Evolutionary conservation across 2,113 vertebrate species (phyloP).

Genomic region (Calypte anna): DNA sequence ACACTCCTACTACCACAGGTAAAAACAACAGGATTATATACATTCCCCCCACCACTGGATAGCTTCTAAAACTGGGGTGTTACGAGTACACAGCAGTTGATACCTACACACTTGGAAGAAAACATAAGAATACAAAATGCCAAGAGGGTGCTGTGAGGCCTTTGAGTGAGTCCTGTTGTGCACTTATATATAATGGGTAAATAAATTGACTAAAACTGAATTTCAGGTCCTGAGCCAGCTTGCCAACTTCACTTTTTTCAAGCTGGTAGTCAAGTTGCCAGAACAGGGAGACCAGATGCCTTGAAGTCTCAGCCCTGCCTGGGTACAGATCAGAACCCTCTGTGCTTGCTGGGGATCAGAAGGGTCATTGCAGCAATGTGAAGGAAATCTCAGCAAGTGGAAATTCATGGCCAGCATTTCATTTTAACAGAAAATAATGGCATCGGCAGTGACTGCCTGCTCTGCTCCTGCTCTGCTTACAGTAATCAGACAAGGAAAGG

Average conservation of each 20-base stretch:
- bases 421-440: not conserved
- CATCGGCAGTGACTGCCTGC: not conserved
- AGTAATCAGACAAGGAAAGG: not conserved
- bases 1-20: not conserved
- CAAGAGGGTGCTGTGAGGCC: not conserved
- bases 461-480: not conserved
- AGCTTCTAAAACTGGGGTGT: not conserved
- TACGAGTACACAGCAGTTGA: not conserved
- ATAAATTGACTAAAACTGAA: not conserved
- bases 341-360: not conserved
- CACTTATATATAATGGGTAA: rapidly evolving
- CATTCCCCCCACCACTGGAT: not conserved
- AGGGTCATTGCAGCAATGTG: not conserved
- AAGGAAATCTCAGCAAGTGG: not conserved
- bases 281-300: not conserved
- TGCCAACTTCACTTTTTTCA: not conserved
- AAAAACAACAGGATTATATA: not conserved
- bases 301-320: not conserved
- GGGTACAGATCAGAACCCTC: not conserved
- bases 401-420: not conserved
- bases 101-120: not conserved
- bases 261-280: not conserved
- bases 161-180: not conserved
- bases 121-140: not conserved
- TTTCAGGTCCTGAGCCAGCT: not conserved